These are phyloP conservation scores for Microtus oregoni DNA, from an alignment of 2,113 vertebrate species.

Conservation along the genomic window DNA sequence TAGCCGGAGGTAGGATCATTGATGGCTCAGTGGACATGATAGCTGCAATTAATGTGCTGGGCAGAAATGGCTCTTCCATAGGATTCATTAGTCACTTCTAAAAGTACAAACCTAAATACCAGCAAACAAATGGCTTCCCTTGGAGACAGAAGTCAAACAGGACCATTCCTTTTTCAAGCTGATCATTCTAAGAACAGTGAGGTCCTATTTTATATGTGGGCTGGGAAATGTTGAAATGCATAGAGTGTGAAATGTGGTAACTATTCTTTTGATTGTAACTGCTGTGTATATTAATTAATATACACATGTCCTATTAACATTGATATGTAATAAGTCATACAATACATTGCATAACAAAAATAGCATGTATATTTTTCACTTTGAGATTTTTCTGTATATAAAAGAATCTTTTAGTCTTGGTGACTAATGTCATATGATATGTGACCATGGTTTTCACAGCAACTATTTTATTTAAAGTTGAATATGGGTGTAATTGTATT, in stretches of 20 bases:
- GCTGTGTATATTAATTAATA: background rate
- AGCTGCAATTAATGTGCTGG: constrained; percentile 80
- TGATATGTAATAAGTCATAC: background rate
- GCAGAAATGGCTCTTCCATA: constrained; percentile 67
- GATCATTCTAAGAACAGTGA: background rate
- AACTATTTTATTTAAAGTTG: background rate
- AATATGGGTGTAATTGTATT: background rate
- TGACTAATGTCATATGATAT: background rate
- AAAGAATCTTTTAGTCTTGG: background rate
- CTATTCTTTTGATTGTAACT: background rate
- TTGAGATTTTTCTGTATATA: background rate
- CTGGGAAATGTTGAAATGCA: background rate
- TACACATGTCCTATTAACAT: background rate
- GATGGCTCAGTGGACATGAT: constrained; percentile 73
- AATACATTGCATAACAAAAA: background rate
- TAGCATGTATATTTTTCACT: background rate
- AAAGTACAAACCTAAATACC: constrained; percentile 61
- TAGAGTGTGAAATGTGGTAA: background rate
- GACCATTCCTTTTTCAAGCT: background rate
- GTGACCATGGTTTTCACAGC: background rate
- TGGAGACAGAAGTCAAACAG: constrained; percentile 29
- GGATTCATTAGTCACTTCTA: constrained; percentile 67
- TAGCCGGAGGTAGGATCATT: constrained; percentile 62
- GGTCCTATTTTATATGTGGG: background rate
- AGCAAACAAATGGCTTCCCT: constrained; percentile 20